These are phyloP conservation scores for Cyclopterus lumpus DNA, from an alignment of 2,797 vertebrate species.

Conservation along the genomic window DNA sequence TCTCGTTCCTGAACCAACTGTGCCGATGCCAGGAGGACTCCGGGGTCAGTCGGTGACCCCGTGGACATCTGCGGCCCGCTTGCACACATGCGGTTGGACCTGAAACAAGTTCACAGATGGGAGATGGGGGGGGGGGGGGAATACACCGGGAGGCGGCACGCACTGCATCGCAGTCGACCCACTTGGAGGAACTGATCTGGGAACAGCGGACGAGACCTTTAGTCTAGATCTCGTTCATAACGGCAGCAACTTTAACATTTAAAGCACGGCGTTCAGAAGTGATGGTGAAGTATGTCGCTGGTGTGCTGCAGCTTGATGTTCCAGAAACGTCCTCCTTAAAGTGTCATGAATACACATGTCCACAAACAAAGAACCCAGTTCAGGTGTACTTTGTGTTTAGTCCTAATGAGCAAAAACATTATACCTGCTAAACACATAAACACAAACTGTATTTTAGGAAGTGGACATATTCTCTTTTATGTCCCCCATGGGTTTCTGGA, in stretches of 20 bases:
- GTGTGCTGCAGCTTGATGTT: background rate
- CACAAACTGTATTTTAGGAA: no score
- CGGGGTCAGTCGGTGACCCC: constrained; percentile 30
- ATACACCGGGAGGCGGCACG: constrained; percentile 46
- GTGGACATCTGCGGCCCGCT: constrained; percentile 62
- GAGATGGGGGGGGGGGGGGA: constrained; percentile 29
- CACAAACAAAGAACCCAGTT: no score
- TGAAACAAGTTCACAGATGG: constrained; percentile 55
- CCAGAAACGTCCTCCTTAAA: background rate
- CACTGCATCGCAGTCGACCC: constrained; percentile 5
- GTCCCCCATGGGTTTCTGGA: background rate
- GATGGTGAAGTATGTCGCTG: background rate
- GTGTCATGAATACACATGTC: no score
- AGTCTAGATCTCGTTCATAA: constrained; percentile 5
- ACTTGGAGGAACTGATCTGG: constrained; percentile 17
- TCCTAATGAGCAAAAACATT: no score
- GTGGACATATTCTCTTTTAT: no score
- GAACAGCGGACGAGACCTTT: constrained; percentile 57
- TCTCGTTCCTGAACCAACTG: constrained; percentile 22
- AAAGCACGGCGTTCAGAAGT: background rate
- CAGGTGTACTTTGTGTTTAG: no score
- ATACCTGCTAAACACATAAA: no score
- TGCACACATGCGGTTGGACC: constrained; percentile 43
- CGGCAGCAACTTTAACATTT: background rate
- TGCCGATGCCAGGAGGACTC: constrained; percentile 49